Conservation (phyloP, 1,140 invertebrate genomes). For the Leptinotarsa defecta region DNA sequence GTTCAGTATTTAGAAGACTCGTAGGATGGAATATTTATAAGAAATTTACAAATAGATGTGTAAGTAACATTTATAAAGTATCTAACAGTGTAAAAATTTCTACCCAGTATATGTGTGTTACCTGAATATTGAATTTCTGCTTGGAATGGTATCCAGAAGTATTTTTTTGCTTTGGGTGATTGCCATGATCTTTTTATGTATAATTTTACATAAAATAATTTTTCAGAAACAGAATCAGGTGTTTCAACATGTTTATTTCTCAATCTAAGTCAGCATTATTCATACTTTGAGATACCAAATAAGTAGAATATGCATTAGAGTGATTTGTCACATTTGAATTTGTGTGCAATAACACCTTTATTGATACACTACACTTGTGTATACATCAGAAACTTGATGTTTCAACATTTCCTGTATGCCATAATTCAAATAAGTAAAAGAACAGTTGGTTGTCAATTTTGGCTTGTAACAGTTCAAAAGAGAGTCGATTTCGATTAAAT, state of each 20-base stretch:
- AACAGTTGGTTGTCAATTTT: constrained; percentile 15
- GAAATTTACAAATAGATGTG: constrained; percentile 43
- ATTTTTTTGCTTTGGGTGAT: constrained; percentile 17
- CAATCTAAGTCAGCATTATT: constrained; percentile 45
- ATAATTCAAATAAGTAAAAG: constrained; percentile 43
- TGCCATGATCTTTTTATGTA: constrained; percentile 2
- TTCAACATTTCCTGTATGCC: constrained; percentile 47
- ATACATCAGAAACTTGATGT: constrained; percentile 44
- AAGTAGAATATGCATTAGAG: constrained; percentile 38
- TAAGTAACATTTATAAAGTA: constrained; percentile 39
- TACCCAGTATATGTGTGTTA: neutral
- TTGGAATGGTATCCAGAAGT: neutral
- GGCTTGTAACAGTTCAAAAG: constrained; percentile 22
- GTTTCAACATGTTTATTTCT: constrained; percentile 42
- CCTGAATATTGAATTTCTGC: too few relatives aligned
- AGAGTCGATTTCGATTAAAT: constrained; percentile 46
- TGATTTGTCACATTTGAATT: constrained; percentile 39
- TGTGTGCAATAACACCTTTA: constrained; percentile 46
- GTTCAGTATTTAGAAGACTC: constrained; percentile 44
- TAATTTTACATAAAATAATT: constrained; percentile 27
- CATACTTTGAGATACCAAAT: constrained; percentile 39
- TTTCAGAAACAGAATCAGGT: constrained; percentile 32
- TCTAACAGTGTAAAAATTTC: too few relatives aligned
- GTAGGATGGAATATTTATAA: constrained; percentile 46
- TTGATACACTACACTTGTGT: constrained; percentile 52